Conservation (phyloP, 2,113 vertebrate genomes). For the Burhinus bistriatus region DNA sequence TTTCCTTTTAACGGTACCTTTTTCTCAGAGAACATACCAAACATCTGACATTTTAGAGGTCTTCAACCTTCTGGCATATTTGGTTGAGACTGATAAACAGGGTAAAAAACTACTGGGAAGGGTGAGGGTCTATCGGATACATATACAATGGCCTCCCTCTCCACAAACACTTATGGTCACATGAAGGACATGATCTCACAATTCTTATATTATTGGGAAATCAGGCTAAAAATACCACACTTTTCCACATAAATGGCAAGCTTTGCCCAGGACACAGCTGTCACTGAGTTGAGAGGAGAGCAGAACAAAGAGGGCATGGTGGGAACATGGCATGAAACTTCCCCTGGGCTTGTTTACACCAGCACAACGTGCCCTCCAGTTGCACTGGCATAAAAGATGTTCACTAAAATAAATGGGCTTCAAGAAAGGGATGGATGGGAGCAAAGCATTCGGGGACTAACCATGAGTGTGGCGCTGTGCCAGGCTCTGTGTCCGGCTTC, state of each 20-base stretch:
- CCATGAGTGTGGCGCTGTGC: background rate
- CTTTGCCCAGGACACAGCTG: slow-evolving; percentile 10
- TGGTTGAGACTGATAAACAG: background rate
- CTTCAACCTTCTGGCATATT: background rate
- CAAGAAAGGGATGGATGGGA: background rate
- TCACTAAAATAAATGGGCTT: background rate
- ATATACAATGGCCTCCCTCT: background rate
- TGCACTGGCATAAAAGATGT: background rate
- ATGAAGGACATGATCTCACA: background rate
- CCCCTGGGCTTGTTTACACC: background rate
- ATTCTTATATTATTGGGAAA: slow-evolving; percentile 11
- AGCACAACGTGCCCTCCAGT: background rate
- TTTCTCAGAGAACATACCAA: background rate
- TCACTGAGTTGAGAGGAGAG: background rate
- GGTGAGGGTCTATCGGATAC: background rate
- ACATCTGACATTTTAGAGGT: background rate
- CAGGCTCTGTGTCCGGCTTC: background rate
- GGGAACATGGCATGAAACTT: background rate
- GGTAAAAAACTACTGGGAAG: background rate
- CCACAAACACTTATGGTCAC: background rate
- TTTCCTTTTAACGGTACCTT: background rate
- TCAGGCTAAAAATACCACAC: slow-evolving; percentile 9
- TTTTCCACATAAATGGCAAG: slow-evolving; percentile 5
- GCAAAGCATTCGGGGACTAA: background rate
- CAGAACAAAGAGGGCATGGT: background rate